Evolutionary conservation across 2,797 vertebrate genomes (phyloP), one percentile per base, ranked within the genome.

Genomic region (Simalia tracyae): DNA sequence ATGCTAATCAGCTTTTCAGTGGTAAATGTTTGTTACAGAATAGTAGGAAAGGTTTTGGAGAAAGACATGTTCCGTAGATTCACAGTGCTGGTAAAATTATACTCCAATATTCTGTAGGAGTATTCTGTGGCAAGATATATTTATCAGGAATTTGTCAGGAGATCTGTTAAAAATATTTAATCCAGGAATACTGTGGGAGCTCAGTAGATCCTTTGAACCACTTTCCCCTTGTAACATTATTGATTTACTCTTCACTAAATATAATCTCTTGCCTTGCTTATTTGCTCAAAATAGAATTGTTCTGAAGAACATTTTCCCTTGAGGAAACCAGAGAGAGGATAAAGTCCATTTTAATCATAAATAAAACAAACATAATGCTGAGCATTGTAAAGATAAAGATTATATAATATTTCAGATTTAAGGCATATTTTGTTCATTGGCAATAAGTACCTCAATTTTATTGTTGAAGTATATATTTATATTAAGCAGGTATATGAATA

Each of bases 351-450:
- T 93, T 91, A 95, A 91, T 64, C 42, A 91, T 93, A 93, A 94
- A 93, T 64, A 95, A 93, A 96, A 91, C 84, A 93, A 96, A 66
- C 86, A 94, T 90, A 36, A 81, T 91, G 54, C 96, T 94, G 94
- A 96, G 26, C 81, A 3, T 93, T 94, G 92, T 90, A 54, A 93
- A 94, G 72, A 61, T 60, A 91, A 50, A n/a, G 15, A 56, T 94
- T 96, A 88, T 94, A 92, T 90, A 93, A 92, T 94, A 64, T 56
- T 89, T 86, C 93, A 91, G 91, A 50, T 86, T 95, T 95, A 90
- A 87, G 0, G 0, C 63, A 59, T 85, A 86, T 24, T 87, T 91
- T 94, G 81, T 94, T 54, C 46, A 86, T 31, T 50, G 90, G 64
- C 66, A 50, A n/a, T 50, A 59, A 76, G 36, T 76, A 42, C 8